Evolutionary conservation across 1,140 invertebrate species (phyloP).

Genomic region (Galendromus occidentalis): DNA sequence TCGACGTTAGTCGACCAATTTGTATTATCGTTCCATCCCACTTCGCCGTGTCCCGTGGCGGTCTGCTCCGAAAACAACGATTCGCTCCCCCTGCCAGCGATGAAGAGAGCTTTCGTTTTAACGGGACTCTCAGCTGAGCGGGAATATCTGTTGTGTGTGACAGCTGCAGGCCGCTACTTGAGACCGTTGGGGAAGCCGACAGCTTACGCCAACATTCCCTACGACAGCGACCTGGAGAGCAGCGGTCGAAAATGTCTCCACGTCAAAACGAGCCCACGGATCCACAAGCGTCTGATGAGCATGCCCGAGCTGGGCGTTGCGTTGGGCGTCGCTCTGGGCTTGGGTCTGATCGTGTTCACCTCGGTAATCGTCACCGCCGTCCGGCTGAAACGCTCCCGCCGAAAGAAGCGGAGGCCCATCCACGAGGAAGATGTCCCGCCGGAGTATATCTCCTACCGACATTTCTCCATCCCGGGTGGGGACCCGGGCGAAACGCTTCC

Average conservation of each 20-base stretch:
- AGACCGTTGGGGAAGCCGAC: conserved; percentile 18
- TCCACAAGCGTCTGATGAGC: conserved; percentile 19
- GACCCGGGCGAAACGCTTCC: conserved; percentile 1
- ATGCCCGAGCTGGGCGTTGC: conserved; percentile 44
- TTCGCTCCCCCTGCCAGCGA: conserved; percentile 45
- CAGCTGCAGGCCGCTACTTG: conserved; percentile 49
- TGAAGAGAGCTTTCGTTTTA: conserved; percentile 45
- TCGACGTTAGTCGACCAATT: conserved; percentile 62
- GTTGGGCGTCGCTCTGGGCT: conserved; percentile 59
- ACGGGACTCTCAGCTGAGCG: conserved; percentile 49
- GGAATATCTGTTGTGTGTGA: conserved; percentile 59
- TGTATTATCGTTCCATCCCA: conserved; percentile 57
- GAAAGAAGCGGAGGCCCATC: conserved; percentile 41
- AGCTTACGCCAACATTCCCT: conserved; percentile 17
- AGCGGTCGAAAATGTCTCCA: conserved; percentile 22
- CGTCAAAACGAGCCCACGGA: conserved; percentile 18
- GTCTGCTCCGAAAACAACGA: conserved; percentile 21
- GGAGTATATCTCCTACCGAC: conserved; percentile 49
- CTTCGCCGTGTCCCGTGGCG: conserved; percentile 37
- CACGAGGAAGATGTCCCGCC: conserved; percentile 33
- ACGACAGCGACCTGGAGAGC: conserved; percentile 14
- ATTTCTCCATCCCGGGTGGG: conserved; percentile 26
- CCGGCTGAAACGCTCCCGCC: conserved; percentile 53
- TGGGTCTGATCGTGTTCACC: conserved; percentile 57
- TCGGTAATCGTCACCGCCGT: conserved; percentile 61